Evolutionary conservation across 1,140 invertebrate species (phyloP).

Genomic region (Dendrolimus kikuchii): DNA sequence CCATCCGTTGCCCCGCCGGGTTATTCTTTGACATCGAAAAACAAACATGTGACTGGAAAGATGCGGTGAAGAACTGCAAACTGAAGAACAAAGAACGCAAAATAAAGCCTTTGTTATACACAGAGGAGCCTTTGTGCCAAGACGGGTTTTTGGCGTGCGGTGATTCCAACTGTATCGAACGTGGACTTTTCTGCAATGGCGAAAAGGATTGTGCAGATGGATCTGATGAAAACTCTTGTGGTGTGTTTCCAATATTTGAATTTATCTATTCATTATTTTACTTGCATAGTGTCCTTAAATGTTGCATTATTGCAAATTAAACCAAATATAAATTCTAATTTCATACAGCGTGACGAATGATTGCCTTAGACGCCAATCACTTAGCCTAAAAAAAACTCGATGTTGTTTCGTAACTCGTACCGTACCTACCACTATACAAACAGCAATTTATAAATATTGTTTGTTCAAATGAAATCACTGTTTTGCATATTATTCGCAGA

Average conservation of each 20-base stretch:
- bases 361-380: constrained; percentile 60
- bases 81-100: constrained; percentile 93
- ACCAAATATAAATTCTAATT: too few relatives aligned
- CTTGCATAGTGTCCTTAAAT: too few relatives aligned
- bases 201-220: constrained; percentile 92
- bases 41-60: constrained; percentile 97
- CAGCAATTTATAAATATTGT: too few relatives aligned
- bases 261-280: constrained; percentile 1
- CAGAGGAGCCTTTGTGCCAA: constrained; percentile 92
- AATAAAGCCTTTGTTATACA: constrained; percentile 90
- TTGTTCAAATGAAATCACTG: too few relatives aligned
- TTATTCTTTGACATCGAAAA: constrained; percentile 96
- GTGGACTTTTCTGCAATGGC: constrained; percentile 94
- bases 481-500: too few relatives aligned
- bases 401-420: constrained; percentile 39
- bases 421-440: too few relatives aligned
- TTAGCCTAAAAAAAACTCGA: constrained; percentile 61
- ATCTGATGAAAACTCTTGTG: constrained; percentile 93
- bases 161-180: constrained; percentile 88
- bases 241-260: constrained; percentile 73
- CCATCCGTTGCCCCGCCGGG: constrained; percentile 93
- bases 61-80: constrained; percentile 93
- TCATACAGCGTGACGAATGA: constrained; percentile 42
- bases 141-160: constrained; percentile 91
- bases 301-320: too few relatives aligned